These are phyloP conservation scores for Leptura quadrifasciata DNA, from an alignment of 2,888 invertebrate genomes.

Conservation along the genomic window DNA sequence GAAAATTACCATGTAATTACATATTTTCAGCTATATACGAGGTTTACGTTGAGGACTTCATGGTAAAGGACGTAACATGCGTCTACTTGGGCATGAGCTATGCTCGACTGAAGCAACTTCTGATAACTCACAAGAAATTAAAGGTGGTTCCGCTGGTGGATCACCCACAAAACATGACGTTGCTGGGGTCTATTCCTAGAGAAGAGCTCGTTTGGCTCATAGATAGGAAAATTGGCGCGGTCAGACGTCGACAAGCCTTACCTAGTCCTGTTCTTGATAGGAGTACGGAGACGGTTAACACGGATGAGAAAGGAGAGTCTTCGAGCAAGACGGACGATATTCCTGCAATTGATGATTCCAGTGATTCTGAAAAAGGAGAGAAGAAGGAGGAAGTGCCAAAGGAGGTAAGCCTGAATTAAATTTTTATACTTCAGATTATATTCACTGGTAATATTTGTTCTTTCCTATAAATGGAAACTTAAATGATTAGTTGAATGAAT, in stretches of 20 bases:
- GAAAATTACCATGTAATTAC: background rate
- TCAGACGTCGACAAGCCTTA: slow-evolving; percentile 82
- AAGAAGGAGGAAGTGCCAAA: slow-evolving; percentile 35
- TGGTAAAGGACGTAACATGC: slow-evolving; percentile 90
- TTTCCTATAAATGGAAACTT: no score
- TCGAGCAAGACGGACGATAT: slow-evolving; percentile 40
- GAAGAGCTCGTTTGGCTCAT: slow-evolving; percentile 89
- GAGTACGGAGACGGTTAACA: slow-evolving; percentile 79
- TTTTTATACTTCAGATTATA: background rate
- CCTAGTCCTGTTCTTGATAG: slow-evolving; percentile 49
- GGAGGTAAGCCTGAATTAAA: background rate
- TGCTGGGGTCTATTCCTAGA: slow-evolving; percentile 93
- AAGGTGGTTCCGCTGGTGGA: slow-evolving; percentile 94
- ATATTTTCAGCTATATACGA: slow-evolving; percentile 86
- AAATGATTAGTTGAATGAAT: no score
- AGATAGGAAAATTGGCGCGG: slow-evolving; percentile 88
- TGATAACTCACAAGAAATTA: slow-evolving; percentile 81
- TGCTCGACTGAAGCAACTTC: slow-evolving; percentile 86
- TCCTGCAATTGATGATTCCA: slow-evolving; percentile 48
- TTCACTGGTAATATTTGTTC: no score
- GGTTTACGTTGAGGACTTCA: slow-evolving; percentile 96
- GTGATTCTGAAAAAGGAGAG: slow-evolving; percentile 50
- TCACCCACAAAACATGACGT: slow-evolving; percentile 89
- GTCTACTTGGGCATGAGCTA: slow-evolving; percentile 94
- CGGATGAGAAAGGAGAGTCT: background rate